Percentiles rank a stretch among this genome's conserved stretches.
These are phyloP conservation scores for Mythimna loreyi DNA, from an alignment of 2,888 invertebrate genomes.

Conservation along the genomic window DNA sequence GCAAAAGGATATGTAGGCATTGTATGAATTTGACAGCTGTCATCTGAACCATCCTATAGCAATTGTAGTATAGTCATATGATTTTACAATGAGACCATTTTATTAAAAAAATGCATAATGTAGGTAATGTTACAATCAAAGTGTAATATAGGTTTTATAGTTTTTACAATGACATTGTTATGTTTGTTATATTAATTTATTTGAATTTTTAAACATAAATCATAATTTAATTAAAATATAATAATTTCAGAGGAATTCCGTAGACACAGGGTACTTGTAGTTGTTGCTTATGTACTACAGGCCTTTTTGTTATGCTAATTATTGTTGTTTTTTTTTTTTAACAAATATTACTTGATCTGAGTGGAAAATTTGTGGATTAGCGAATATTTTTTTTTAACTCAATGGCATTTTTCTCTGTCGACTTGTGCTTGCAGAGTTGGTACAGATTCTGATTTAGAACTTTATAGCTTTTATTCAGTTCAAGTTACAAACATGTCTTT, in stretches of 20 bases:
- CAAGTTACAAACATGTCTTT: constrained; percentile 5
- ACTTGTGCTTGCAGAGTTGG: background rate
- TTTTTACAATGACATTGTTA: constrained; percentile 62
- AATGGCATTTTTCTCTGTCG: background rate
- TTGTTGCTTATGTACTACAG: constrained; percentile 60
- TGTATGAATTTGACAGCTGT: too few species aligned
- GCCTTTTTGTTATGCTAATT: constrained; percentile 29
- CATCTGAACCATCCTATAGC: too few species aligned
- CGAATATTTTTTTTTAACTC: background rate
- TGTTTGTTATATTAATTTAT: constrained; percentile 68
- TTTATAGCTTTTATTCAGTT: constrained; percentile 13
- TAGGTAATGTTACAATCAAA: constrained; percentile 7
- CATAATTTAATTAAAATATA: constrained; percentile 56
- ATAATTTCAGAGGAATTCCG: constrained; percentile 73
- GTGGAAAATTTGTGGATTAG: constrained; percentile 1
- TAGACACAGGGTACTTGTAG: constrained; percentile 84
- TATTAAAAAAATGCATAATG: background rate
- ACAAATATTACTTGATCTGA: constrained; percentile 28
- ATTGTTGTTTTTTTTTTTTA: constrained; percentile 12
- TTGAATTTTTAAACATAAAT: constrained; percentile 65
- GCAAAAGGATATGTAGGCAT: too few species aligned
- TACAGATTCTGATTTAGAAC: background rate
- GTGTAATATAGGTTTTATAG: constrained; percentile 54
- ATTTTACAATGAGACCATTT: background rate
- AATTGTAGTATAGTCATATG: background rate